Conservation (phyloP, 2,888 invertebrate genomes). For the Drosophila colorata region DNA sequence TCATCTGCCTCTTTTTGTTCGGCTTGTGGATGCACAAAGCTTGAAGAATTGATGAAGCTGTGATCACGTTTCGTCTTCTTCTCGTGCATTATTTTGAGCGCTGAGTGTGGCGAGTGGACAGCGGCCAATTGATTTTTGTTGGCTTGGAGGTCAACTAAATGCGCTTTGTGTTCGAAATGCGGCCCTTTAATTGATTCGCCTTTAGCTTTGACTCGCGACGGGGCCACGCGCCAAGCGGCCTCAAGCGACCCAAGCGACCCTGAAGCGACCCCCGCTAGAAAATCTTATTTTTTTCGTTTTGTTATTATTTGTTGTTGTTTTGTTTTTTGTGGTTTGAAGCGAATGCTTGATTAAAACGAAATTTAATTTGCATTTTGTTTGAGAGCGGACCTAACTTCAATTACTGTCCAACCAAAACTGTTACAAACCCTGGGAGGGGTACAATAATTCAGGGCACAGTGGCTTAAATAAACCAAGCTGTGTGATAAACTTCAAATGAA, state of each 20-base stretch:
- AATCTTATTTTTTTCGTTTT: slow-evolving; percentile 29
- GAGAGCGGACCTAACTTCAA: slow-evolving; percentile 59
- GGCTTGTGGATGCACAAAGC: slow-evolving; percentile 54
- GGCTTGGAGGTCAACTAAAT: slow-evolving; percentile 54
- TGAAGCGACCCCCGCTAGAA: slow-evolving; percentile 57
- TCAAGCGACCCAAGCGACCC: slow-evolving; percentile 33
- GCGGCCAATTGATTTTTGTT: slow-evolving; percentile 23
- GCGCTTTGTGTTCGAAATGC: slow-evolving; percentile 40
- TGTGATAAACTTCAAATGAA: background rate
- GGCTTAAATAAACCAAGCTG: background rate
- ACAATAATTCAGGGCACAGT: slow-evolving; percentile 29
- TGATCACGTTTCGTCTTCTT: slow-evolving; percentile 66
- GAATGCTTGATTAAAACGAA: slow-evolving; percentile 74
- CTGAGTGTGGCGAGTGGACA: slow-evolving; percentile 46
- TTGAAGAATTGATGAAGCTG: slow-evolving; percentile 56
- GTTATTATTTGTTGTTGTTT: slow-evolving; percentile 11
- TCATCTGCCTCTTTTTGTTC: too few species aligned
- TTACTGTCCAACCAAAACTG: slow-evolving; percentile 56
- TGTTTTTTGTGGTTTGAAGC: slow-evolving; percentile 21
- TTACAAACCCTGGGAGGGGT: slow-evolving; percentile 8
- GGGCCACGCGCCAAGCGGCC: slow-evolving; percentile 32
- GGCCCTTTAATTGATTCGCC: slow-evolving; percentile 74
- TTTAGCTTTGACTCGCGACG: slow-evolving; percentile 39
- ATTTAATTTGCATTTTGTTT: slow-evolving; percentile 73
- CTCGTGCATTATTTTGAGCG: background rate